phyloP scores from a whole-genome alignment of 2,797 vertebrate species.

The Lepilemur septentrionalis region DNA sequence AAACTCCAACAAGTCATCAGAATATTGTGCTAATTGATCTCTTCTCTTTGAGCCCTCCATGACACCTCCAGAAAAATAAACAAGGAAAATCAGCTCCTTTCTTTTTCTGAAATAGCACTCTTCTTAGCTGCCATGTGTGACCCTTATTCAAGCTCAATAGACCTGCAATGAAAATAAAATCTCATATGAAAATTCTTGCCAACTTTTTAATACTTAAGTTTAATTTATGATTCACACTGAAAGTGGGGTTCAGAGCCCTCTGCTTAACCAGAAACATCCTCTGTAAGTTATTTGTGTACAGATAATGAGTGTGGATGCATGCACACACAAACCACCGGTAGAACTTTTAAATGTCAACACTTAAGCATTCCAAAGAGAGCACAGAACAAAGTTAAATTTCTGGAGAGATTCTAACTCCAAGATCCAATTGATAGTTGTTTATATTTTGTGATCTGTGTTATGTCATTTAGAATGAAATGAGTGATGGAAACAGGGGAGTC shows the following conservation, averaged over 20 bases:
- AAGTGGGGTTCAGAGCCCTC: neutral
- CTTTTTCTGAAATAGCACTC: neutral
- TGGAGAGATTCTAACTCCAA: neutral
- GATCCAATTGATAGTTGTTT: neutral
- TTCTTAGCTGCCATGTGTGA: neutral
- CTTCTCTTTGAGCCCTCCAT: neutral
- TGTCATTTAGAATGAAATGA: neutral
- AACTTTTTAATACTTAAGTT: slow-evolving; percentile 30
- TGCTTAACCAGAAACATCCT: neutral
- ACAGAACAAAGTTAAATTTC: slow-evolving; percentile 15
- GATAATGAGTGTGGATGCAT: neutral
- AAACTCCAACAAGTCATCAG: neutral
- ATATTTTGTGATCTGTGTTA: neutral
- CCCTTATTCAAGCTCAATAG: neutral
- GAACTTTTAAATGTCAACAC: neutral
- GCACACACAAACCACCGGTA: neutral
- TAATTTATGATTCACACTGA: slow-evolving; percentile 40
- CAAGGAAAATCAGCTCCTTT: neutral
- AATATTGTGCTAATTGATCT: neutral
- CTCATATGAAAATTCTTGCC: slow-evolving; percentile 11
- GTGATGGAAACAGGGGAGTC: neutral
- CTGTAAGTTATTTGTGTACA: slow-evolving; percentile 22
- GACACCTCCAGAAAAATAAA: neutral
- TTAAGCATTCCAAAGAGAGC: neutral
- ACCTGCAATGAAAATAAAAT: slow-evolving; percentile 27